Conservation (phyloP, 2,113 vertebrate species). For the Sardina pilchardus region DNA sequence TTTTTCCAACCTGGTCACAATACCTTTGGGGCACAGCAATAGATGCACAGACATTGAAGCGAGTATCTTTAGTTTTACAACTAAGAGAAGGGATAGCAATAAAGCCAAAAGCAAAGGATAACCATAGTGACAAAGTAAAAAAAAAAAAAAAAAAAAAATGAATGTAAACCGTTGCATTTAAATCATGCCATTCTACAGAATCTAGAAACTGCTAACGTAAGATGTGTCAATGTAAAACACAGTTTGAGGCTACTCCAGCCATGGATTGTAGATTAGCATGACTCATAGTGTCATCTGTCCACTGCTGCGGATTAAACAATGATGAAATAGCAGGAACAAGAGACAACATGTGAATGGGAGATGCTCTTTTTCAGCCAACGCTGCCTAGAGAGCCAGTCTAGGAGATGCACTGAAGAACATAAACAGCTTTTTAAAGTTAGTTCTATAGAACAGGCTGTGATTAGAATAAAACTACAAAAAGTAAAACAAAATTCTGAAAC, state of each 20-base stretch:
- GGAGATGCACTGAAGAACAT: too few relatives aligned
- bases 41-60: not conserved
- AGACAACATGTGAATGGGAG: not conserved
- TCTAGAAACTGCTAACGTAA: not conserved
- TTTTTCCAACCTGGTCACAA: not conserved
- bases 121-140: too few relatives aligned
- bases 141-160: too few relatives aligned
- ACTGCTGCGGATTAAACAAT: slow-evolving; percentile 50
- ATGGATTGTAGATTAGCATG: slow-evolving; percentile 30
- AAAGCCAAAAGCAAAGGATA: not conserved
- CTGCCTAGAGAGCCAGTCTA: not conserved
- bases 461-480: not conserved
- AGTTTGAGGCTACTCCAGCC: slow-evolving; percentile 9
- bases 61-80: not conserved
- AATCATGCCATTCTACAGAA: not conserved
- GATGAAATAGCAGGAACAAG: slow-evolving; percentile 45
- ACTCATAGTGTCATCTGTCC: slow-evolving; percentile 45
- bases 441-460: too few relatives aligned
- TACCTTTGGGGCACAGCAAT: not conserved
- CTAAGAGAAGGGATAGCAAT: not conserved
- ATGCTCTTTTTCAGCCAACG: not conserved
- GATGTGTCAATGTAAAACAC: not conserved
- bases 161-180: not conserved
- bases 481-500: not conserved
- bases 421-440: not conserved